Percentiles rank a stretch among this genome's conserved stretches.
These are phyloP conservation scores for Oceanodroma tethys DNA, from an alignment of 2,113 vertebrate genomes.

Conservation along the genomic window DNA sequence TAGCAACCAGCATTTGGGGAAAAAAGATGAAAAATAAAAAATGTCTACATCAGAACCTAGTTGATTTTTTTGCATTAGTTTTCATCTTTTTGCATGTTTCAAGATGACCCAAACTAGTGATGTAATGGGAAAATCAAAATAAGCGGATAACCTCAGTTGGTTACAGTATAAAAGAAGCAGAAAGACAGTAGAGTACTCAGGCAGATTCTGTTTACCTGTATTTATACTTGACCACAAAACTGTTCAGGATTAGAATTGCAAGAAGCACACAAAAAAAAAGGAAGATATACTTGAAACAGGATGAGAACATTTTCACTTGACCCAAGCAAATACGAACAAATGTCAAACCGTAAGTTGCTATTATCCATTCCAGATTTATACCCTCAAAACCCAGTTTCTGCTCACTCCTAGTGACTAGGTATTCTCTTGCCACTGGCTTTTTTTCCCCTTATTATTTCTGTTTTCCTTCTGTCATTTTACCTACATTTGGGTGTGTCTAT, in stretches of 20 bases:
- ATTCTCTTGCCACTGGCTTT: background rate
- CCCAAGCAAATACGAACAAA: background rate
- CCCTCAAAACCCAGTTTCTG: background rate
- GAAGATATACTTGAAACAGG: background rate
- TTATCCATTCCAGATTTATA: background rate
- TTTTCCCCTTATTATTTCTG: background rate
- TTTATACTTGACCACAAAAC: background rate
- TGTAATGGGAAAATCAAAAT: background rate
- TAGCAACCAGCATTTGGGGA: background rate
- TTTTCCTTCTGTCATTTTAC: background rate
- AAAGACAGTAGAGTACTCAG: background rate
- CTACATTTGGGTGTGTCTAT: rapidly evolving
- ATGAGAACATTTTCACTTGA: background rate
- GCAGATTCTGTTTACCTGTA: background rate
- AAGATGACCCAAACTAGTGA: background rate
- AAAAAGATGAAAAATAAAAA: background rate
- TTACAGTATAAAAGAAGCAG: background rate
- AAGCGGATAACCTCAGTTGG: rapidly evolving
- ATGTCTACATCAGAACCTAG: background rate
- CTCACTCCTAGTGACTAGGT: background rate
- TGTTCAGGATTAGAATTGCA: background rate
- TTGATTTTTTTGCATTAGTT: background rate
- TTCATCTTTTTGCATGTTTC: background rate
- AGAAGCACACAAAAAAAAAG: background rate
- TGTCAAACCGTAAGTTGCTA: background rate